These are phyloP conservation scores for Dolomedes plantarius DNA, from an alignment of 2,888 invertebrate species.

Conservation along the genomic window DNA sequence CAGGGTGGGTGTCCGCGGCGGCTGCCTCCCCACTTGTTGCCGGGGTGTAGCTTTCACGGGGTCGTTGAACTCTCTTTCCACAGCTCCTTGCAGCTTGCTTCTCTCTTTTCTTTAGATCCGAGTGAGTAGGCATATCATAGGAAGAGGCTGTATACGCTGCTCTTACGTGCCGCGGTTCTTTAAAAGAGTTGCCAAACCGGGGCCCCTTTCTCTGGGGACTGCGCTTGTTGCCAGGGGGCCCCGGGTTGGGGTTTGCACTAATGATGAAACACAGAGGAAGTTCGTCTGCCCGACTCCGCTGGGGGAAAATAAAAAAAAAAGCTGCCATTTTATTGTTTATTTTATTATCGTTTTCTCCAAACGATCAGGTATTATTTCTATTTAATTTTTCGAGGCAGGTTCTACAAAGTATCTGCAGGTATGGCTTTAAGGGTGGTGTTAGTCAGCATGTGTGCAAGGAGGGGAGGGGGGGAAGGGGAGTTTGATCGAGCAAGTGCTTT, in stretches of 20 bases:
- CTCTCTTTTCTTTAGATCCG: constrained; percentile 20
- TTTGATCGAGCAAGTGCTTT: too few species aligned
- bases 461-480: too few species aligned
- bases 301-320: too few species aligned
- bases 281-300: background rate
- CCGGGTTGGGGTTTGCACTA: background rate
- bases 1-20: constrained; percentile 46
- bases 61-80: constrained; percentile 40
- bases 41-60: constrained; percentile 47
- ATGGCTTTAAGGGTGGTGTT: too few species aligned
- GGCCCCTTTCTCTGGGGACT: background rate
- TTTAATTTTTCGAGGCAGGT: too few species aligned
- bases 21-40: constrained; percentile 53
- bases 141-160: background rate
- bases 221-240: constrained; percentile 43
- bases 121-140: constrained; percentile 51
- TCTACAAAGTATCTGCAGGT: too few species aligned
- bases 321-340: too few species aligned
- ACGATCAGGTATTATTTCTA: too few species aligned
- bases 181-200: constrained; percentile 12
- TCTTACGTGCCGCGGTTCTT: constrained; percentile 9
- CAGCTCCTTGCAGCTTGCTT: constrained; percentile 15
- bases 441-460: too few species aligned
- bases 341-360: too few species aligned
- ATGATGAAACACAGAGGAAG: constrained; percentile 12